Evolutionary conservation across 2,888 invertebrate genomes (phyloP).

Genomic region (Osmoderma eremita): DNA sequence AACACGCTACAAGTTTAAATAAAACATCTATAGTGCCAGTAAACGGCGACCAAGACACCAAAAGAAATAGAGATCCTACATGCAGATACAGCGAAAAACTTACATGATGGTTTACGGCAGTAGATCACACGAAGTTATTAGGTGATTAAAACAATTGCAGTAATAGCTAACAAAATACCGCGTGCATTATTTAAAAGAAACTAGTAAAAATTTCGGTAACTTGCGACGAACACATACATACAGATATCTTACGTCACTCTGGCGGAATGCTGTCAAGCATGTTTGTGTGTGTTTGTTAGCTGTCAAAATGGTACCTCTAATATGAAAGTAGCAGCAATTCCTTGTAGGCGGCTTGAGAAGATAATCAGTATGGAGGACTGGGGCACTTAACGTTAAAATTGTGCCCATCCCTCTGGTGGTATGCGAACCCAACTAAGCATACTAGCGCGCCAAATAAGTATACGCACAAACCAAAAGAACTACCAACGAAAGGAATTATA

Average conservation of each 20-base stretch:
- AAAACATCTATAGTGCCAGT: too few species aligned
- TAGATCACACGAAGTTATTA: slow-evolving; percentile 10
- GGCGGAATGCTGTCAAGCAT: slow-evolving; percentile 41
- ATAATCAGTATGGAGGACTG: too few species aligned
- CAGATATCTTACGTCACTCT: slow-evolving; percentile 40
- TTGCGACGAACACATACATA: slow-evolving; percentile 1
- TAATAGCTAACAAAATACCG: slow-evolving; percentile 5
- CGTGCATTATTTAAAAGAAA: slow-evolving; percentile 25
- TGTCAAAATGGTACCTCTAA: slow-evolving; percentile 24
- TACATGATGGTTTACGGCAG: slow-evolving; percentile 23
- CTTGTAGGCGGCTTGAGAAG: too few species aligned
- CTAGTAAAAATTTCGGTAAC: slow-evolving; percentile 13
- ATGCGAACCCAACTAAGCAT: too few species aligned
- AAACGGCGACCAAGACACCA: too few species aligned
- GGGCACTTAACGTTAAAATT: too few species aligned
- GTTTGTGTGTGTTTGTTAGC: slow-evolving; percentile 37
- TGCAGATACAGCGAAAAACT: background rate
- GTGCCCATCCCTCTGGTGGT: too few species aligned
- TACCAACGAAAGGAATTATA: too few species aligned
- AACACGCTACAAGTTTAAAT: too few species aligned
- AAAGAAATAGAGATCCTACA: too few species aligned
- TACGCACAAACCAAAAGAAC: too few species aligned
- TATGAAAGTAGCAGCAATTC: slow-evolving; percentile 18
- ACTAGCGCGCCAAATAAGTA: too few species aligned
- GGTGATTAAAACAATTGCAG: background rate